These are phyloP conservation scores for Bugulina stolonifera DNA, from an alignment of 2,888 invertebrate species.

Conservation along the genomic window DNA sequence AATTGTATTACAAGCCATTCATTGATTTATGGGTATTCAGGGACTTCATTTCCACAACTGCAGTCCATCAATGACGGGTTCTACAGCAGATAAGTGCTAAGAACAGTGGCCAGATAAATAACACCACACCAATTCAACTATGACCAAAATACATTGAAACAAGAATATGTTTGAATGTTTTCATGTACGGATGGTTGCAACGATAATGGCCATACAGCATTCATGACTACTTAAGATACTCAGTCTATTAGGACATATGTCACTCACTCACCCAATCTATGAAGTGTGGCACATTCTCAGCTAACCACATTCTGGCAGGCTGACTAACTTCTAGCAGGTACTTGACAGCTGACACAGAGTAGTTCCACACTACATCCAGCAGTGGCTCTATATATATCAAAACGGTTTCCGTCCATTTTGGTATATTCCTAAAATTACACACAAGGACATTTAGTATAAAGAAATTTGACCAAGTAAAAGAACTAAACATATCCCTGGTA, in stretches of 20 bases:
- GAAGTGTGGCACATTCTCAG: conserved; percentile 12
- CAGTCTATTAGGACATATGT: too few species aligned
- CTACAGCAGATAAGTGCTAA: neutral
- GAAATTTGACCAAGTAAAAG: too few species aligned
- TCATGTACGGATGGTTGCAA: too few species aligned
- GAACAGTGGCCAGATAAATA: too few species aligned
- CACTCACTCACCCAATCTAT: conserved; percentile 3
- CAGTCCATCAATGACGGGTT: neutral
- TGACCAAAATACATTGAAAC: too few species aligned
- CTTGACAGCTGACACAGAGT: neutral
- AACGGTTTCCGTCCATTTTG: neutral
- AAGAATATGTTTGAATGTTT: too few species aligned
- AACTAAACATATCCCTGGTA: too few species aligned
- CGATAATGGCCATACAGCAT: conserved; percentile 19
- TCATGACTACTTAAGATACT: neutral
- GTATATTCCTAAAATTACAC: neutral
- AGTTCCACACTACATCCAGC: conserved; percentile 2
- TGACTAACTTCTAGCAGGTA: neutral
- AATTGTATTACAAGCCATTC: neutral
- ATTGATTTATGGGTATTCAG: neutral
- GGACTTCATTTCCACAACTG: neutral
- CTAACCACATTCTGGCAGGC: neutral
- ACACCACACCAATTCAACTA: too few species aligned
- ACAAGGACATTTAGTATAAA: neutral
- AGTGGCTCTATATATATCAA: neutral